phyloP scores from a whole-genome alignment of 2,888 invertebrate species.

The Caenorhabditis sulstoni region DNA sequence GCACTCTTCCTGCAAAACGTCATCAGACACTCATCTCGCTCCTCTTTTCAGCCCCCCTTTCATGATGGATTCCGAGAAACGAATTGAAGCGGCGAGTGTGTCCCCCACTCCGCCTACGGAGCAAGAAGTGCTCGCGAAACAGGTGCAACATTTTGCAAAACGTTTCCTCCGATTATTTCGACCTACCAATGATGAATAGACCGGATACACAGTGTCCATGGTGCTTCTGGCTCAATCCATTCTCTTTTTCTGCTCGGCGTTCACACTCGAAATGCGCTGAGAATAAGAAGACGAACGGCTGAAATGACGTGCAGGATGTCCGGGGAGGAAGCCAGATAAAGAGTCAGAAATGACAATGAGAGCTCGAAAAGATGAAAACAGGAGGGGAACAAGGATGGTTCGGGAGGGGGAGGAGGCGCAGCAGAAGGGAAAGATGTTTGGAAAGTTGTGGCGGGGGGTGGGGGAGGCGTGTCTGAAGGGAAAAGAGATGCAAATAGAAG shows the following conservation, averaged over 20 bases:
- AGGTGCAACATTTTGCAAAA: not conserved
- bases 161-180: too few relatives aligned
- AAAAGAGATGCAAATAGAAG: conserved; percentile 42
- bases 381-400: conserved; percentile 10
- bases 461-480: conserved; percentile 53
- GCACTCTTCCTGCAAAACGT: conserved; percentile 55
- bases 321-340: conserved; percentile 16
- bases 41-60: not conserved
- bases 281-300: conserved; percentile 1
- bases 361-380: conserved; percentile 4
- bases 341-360: conserved; percentile 15
- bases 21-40: conserved; percentile 9
- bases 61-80: conserved; percentile 15
- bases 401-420: too few relatives aligned
- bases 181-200: conserved; percentile 54
- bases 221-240: conserved; percentile 17
- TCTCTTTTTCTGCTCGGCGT: not conserved
- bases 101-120: conserved; percentile 27
- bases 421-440: conserved; percentile 8
- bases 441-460: conserved; percentile 3
- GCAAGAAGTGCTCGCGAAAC: not conserved
- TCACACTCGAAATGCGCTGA: not conserved
- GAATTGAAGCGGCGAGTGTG: too few relatives aligned
- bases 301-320: conserved; percentile 22
- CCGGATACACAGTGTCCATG: conserved; percentile 45